These are phyloP conservation scores for Rhipidura dahli DNA, from an alignment of 2,113 vertebrate genomes.

Conservation along the genomic window DNA sequence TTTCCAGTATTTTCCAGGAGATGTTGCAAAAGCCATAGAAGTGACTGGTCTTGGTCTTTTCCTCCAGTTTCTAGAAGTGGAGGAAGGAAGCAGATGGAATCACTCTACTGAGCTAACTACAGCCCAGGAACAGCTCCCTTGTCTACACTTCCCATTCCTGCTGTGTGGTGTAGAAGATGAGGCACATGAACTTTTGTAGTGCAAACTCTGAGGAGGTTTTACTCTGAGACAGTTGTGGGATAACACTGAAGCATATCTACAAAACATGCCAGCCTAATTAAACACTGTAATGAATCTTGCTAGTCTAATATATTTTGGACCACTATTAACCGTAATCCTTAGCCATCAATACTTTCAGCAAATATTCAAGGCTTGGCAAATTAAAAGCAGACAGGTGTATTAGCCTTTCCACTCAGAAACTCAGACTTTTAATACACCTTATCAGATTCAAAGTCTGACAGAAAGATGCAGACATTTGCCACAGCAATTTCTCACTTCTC, in stretches of 20 bases:
- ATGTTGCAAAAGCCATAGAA: neutral
- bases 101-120: neutral
- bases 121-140: neutral
- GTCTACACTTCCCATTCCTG: neutral
- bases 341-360: neutral
- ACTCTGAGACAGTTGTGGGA: fast-evolving
- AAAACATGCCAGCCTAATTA: neutral
- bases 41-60: neutral
- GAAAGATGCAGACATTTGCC: neutral
- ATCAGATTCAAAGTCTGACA: neutral
- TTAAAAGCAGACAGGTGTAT: neutral
- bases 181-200: fast-evolving
- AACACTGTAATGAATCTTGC: neutral
- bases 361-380: neutral
- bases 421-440: neutral
- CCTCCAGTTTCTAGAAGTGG: neutral
- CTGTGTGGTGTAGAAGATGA: fast-evolving
- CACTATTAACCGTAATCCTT: neutral
- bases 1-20: neutral
- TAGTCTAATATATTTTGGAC: neutral
- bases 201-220: neutral
- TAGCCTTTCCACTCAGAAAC: neutral
- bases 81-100: neutral
- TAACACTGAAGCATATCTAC: neutral
- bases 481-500: neutral